Base-by-base conservation (phyloP, 2,113 vertebrate genomes). In the Colossoma macropomum region DNA sequence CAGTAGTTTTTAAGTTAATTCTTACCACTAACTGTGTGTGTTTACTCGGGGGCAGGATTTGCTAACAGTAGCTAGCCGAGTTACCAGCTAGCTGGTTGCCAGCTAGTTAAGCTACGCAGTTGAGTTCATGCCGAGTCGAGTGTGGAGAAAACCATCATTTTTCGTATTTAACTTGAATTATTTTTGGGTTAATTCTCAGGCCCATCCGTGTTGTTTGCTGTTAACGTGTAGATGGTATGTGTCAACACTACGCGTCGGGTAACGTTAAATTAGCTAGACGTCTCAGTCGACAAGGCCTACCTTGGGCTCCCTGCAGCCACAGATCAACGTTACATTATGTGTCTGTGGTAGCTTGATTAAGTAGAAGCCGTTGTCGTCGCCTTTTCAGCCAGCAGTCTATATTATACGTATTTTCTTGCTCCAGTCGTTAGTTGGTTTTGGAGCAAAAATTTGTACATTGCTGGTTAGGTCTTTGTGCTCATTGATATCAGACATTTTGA, bases 21-120 rank as follows among this genome's bases (percentile, higher is more conserved):
- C 16, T 21, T 80, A 30, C 25, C 16, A 4, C 28, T 21, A 23
- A 62, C 4, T 3, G 32, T 79, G 75, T 68, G 65, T 76, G 65
- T 76, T 85, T 84, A 87, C 84, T 87, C 80, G 21, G 21, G 45
- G 62, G 77, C 82, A 72, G 66, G 82, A 83, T 86, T 88, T 23
- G 88, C 89, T 91, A 88, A 41, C 34, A 68, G 45, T 68, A 77
- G 79, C 82, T 32, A 69, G 50, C 5, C 38, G 59, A 78, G 50
- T 52, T 52, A 15, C 15, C 21, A 30, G 59, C 54, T 78, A 70
- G 60, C 84, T 74, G 73, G 59, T 23, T 11, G 16, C 60, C 32
- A 60, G 76, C 34, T 71, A 38, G n/a, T n/a, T n/a, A n/a, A n/a
- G 82, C 87, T 88, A 83, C 87, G 87, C 84, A 86, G 79, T 84